Conservation (phyloP, 2,888 invertebrate species). For the Andrena bicolor region DNA sequence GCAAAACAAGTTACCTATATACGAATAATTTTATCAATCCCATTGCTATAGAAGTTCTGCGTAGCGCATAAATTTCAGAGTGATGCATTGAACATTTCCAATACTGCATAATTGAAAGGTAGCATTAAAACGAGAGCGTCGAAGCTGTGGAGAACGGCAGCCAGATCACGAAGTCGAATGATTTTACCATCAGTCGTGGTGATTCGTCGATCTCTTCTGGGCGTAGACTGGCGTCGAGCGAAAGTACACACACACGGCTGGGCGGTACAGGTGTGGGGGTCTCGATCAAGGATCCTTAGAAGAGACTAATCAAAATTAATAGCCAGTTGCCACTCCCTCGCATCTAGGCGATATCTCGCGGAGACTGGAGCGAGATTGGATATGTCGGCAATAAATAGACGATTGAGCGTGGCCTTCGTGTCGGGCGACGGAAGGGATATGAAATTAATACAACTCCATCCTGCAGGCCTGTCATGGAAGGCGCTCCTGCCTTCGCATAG, state of each 20-base stretch:
- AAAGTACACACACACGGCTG: neutral
- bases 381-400: slow-evolving; percentile 83
- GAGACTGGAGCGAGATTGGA: slow-evolving; percentile 79
- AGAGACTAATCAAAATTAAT: slow-evolving; percentile 77
- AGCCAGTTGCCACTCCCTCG: slow-evolving; percentile 78
- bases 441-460: slow-evolving; percentile 84
- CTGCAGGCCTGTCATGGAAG: slow-evolving; percentile 73
- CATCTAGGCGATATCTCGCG: slow-evolving; percentile 83
- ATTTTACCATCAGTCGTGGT: neutral
- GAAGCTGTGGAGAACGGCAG: neutral
- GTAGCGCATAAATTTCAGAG: too few relatives aligned
- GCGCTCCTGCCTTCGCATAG: slow-evolving; percentile 73
- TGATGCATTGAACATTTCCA: neutral
- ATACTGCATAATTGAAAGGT: neutral
- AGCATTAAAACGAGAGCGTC: neutral
- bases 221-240: neutral
- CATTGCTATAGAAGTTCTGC: too few relatives aligned
- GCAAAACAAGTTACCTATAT: too few relatives aligned
- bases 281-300: slow-evolving; percentile 70
- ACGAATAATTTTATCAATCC: too few relatives aligned
- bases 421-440: slow-evolving; percentile 82
- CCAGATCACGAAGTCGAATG: neutral
- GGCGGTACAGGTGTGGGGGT: slow-evolving; percentile 47
- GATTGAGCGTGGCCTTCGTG: slow-evolving; percentile 79
- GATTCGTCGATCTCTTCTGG: neutral